Percentiles rank a stretch among this genome's conserved stretches.
Conservation (phyloP, 2,113 vertebrate species). For the Malurus melanocephalus region DNA sequence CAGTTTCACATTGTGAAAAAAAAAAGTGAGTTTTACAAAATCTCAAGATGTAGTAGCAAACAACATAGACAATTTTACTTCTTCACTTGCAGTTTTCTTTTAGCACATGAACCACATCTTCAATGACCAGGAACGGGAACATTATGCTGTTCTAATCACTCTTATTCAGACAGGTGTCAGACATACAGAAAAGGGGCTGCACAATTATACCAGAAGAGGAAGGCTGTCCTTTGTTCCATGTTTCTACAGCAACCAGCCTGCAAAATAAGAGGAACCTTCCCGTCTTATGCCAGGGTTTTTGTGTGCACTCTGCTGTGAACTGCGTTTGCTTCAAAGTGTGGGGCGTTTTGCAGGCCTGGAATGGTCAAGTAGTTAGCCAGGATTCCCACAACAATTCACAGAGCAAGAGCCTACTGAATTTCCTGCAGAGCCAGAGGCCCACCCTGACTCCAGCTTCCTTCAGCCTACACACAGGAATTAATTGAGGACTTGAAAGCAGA, state of each 20-base stretch:
- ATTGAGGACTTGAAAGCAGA: constrained; percentile 66
- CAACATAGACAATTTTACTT: constrained; percentile 72
- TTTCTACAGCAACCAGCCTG: constrained; percentile 83
- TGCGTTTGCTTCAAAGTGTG: constrained; percentile 73
- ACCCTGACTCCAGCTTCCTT: constrained; percentile 61
- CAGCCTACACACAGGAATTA: constrained; percentile 67
- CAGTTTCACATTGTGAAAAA: constrained; percentile 96
- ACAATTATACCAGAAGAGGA: constrained; percentile 83
- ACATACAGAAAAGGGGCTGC: constrained; percentile 74
- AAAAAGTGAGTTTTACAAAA: constrained; percentile 87
- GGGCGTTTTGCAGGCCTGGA: constrained; percentile 63
- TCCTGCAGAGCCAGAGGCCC: constrained; percentile 67
- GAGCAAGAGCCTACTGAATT: constrained; percentile 50
- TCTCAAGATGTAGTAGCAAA: constrained; percentile 78
- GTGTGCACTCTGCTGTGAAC: constrained; percentile 78
- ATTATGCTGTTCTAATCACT: constrained; percentile 76
- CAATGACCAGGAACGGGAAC: constrained; percentile 60
- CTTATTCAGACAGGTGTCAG: constrained; percentile 80
- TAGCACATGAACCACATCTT: constrained; percentile 60
- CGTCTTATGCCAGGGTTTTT: constrained; percentile 79
- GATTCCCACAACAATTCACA: constrained; percentile 72
- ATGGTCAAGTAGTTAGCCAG: constrained; percentile 65
- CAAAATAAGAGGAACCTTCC: constrained; percentile 79
- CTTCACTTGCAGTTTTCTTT: constrained; percentile 66
- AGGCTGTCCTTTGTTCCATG: constrained; percentile 83